Base-by-base conservation (phyloP, 2,888 invertebrate genomes). In the Stenoptilia bipunctidactyla region DNA sequence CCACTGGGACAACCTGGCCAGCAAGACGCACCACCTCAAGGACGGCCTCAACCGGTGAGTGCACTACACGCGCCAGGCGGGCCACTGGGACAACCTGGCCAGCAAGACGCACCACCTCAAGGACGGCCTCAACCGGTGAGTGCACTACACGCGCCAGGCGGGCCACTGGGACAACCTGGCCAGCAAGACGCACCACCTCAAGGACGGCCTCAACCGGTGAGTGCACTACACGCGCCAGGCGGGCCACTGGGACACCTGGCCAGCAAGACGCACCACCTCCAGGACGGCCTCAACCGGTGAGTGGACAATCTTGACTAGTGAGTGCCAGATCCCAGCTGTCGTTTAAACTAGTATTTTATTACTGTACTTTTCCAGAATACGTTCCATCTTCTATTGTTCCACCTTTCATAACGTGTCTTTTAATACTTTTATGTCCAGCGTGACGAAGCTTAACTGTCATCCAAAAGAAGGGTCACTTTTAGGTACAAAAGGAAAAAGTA, bases 51-150 rank as follows among this genome's bases (percentile, higher is more conserved):
- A 25, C 25, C 12, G 14, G 14, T 13, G 14, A 9, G 14, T 34
- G 14, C 34, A 12, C 61, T 94, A 92, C 65, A 93, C 94, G 14
- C 85, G 93, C 56, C 92, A 95, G 37, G 95, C 95, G 34, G 95
- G 95, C 6, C 92, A 94, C 62, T 96, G 96, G 92, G 92, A 93
- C 62, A 90, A 90, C 2, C 67, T 92, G 47, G 90, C 91, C 15
- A 6, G 5, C 25, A 25, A 25, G 5, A 25, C 25, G 25, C 25
- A 25, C 25, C 25, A 25, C 9, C 25, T 25, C 25, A 25, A 25
- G 25, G 5, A 25, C 25, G 9, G 5, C 5, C 25, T 25, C 25
- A 25, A 25, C 89, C 90, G 1, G 25, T 25, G 25, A 9, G 25
- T 25, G 25, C 25, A 5, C 25, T 25, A 25, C 25, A 25, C 25